Evolutionary conservation across 1,140 invertebrate genomes (phyloP), one percentile per base, ranked within the genome.

Genomic region (Daktulosphaira vitifoliae): DNA sequence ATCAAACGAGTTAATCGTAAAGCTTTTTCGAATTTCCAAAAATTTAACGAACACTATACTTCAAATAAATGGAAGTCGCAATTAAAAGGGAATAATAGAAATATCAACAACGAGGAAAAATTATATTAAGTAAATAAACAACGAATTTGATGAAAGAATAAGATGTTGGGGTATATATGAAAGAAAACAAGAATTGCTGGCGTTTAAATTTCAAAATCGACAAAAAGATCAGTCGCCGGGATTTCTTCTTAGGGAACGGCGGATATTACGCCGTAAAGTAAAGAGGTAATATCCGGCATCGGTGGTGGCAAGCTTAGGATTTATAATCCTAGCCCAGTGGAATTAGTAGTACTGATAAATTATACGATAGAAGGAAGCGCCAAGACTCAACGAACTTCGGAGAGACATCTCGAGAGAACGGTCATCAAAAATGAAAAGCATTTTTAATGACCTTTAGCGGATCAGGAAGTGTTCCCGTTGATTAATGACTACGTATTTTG

Each of bases 241-340:
- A 39, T 44, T 11, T 62, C 46, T 46, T 33, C 42, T 20, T 62
- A 29, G 29, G 29, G 29, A 48, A 62, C 42, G 46, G 56, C 56
- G 56, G 56, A 62, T 62, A 62, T 62, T 62, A 62, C 42, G 42
- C 56, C 42, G 42, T 62, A 62, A 62, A 62, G 56, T 62, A 62
- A 62, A 62, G 56, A 62, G 56, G 56, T 62, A 62, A 62, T 62
- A 62, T 62, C 56, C 56, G 56, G 56, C 29, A 33, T n/a, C n/a
- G n/a, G 29, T 33, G 29, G 29, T 39, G 42, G 42, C 56, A 23
- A 62, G 56, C 56, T 62, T 46, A 62, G 56, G 56, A 62, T 62
- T 62, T 62, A 62, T 62, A 62, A 62, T 62, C 56, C 26, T 25
- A 39, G 39, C 23, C 56, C 42, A 25, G 56, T 48, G 42, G 56